Percentiles rank a stretch among this genome's conserved stretches.
phyloP scores from a whole-genome alignment of 1,140 invertebrate species.

The Yoshiicerus persimilis region DNA sequence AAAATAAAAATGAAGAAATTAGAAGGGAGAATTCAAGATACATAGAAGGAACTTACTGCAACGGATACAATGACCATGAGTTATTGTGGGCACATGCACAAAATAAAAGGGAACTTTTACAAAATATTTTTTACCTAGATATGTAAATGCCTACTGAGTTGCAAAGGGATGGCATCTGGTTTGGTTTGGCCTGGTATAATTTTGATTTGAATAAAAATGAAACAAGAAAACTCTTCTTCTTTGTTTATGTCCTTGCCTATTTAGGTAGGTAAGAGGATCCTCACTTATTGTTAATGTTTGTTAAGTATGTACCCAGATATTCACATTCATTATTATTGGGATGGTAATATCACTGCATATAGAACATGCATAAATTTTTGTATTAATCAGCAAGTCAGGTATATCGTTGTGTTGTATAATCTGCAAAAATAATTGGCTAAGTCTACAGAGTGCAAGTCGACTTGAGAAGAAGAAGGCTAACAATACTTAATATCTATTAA shows the following conservation, averaged over 20 bases:
- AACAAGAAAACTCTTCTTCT: neutral
- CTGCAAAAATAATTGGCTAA: neutral
- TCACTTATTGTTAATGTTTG: neutral
- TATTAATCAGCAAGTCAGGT: neutral
- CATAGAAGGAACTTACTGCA: neutral
- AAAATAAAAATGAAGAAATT: too few relatives aligned
- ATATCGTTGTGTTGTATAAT: neutral
- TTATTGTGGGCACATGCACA: neutral
- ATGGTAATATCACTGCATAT: neutral
- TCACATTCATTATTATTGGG: neutral
- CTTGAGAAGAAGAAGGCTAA: neutral
- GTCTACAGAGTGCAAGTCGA: too few relatives aligned
- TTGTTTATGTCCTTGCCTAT: neutral
- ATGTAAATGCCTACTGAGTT: too few relatives aligned
- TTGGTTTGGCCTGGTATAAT: too few relatives aligned
- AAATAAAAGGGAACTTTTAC: neutral
- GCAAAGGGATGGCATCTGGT: too few relatives aligned
- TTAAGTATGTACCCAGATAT: neutral
- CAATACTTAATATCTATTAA: neutral
- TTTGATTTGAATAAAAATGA: neutral
- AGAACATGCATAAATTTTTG: neutral
- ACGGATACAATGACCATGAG: neutral
- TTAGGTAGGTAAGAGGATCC: neutral
- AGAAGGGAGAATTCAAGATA: too few relatives aligned
- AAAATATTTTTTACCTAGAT: neutral